Percentiles rank a stretch among this genome's conserved stretches.
Conservation (phyloP, 2,888 invertebrate genomes). For the Lasioglossum lativentre region DNA sequence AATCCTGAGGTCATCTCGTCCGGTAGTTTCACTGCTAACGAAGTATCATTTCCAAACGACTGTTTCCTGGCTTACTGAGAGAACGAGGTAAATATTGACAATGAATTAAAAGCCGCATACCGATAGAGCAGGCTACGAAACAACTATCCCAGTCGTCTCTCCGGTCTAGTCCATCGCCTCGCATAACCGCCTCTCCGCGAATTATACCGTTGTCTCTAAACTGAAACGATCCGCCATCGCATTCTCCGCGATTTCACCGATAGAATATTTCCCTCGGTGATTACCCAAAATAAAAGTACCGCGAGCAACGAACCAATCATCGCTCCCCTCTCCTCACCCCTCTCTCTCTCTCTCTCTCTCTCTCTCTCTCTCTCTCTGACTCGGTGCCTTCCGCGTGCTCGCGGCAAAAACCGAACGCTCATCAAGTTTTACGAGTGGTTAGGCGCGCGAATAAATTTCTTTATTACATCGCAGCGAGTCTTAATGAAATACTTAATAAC, state of each 20-base stretch:
- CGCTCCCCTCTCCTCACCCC: background rate
- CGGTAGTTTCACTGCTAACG: no score
- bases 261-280: background rate
- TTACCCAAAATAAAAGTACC: background rate
- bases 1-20: no score
- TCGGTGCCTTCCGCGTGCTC: background rate
- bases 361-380: no score
- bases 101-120: background rate
- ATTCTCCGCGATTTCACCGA: slow-evolving; percentile 3
- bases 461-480: slow-evolving; percentile 46
- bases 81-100: background rate
- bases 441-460: slow-evolving; percentile 50
- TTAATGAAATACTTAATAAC: slow-evolving; percentile 58
- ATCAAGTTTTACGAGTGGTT: slow-evolving; percentile 17
- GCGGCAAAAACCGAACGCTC: slow-evolving; percentile 8
- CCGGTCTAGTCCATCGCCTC: background rate
- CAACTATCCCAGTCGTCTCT: background rate
- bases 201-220: background rate
- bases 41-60: background rate
- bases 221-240: background rate
- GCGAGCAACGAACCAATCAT: background rate
- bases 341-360: no score
- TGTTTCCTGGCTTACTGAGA: background rate
- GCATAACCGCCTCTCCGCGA: background rate
- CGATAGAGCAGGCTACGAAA: background rate